Evolutionary conservation across 2,888 invertebrate species (phyloP).

Genomic region (Agrypnus murinus): DNA sequence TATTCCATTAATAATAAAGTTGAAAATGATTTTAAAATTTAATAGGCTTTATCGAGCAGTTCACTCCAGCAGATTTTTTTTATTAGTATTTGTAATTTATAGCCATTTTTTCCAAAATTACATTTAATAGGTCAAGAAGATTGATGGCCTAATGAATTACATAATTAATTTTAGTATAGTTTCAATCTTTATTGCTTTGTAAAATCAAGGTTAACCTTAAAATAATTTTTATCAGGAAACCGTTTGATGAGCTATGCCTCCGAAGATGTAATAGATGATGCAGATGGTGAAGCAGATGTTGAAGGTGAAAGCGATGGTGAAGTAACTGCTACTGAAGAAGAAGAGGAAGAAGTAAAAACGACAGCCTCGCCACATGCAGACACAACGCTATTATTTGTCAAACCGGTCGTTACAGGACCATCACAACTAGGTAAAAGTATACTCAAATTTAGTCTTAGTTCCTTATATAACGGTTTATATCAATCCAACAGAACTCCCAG

Average conservation of each 20-base stretch:
- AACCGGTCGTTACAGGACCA: conserved; percentile 80
- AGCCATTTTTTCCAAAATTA: too few species aligned
- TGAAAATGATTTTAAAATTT: too few species aligned
- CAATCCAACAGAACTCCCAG: conserved; percentile 92
- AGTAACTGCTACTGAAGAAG: conserved; percentile 76
- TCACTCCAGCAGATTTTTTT: too few species aligned
- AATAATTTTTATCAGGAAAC: conserved; percentile 66
- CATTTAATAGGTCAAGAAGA: too few species aligned
- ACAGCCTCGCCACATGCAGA: conserved; percentile 93
- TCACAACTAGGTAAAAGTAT: conserved; percentile 81
- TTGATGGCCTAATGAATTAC: too few species aligned
- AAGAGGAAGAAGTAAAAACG: conserved; percentile 79
- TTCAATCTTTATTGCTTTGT: too few species aligned
- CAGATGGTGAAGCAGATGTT: conserved; percentile 80
- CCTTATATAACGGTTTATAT: too few species aligned
- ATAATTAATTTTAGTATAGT: too few species aligned
- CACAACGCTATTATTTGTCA: conserved; percentile 91
- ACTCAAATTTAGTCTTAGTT: too few species aligned
- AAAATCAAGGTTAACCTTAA: not conserved
- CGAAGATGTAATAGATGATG: conserved; percentile 78
- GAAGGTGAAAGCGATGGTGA: conserved; percentile 78
- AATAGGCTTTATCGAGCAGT: too few species aligned
- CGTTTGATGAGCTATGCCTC: conserved; percentile 76
- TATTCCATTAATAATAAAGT: too few species aligned
- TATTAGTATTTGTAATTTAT: too few species aligned